These are phyloP conservation scores for Nephrotoma flavescens DNA, from an alignment of 2,888 invertebrate genomes.

Conservation along the genomic window DNA sequence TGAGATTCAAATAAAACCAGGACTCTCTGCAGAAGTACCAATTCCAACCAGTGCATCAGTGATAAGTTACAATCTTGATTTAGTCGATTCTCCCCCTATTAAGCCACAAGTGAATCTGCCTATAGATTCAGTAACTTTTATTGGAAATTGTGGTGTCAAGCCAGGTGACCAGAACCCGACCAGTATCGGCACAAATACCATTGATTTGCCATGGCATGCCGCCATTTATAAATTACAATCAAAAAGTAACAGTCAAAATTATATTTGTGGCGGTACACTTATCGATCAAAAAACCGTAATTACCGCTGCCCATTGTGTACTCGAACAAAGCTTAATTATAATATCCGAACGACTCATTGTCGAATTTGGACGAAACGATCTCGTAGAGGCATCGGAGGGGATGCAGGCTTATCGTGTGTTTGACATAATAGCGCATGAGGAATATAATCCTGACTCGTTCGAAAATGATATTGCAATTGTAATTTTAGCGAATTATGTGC, in stretches of 20 bases:
- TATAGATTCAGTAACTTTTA: no score
- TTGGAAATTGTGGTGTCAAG: neutral
- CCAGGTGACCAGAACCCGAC: neutral
- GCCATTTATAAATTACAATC: constrained; percentile 17
- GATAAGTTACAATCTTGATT: neutral
- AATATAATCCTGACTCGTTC: constrained; percentile 7
- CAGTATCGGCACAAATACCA: neutral
- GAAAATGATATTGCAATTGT: constrained; percentile 26
- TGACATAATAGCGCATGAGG: constrained; percentile 7
- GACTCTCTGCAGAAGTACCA: no score
- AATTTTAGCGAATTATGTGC: constrained; percentile 22
- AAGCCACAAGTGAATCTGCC: no score
- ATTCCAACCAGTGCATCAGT: no score
- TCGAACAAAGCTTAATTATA: constrained; percentile 17
- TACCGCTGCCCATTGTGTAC: constrained; percentile 24
- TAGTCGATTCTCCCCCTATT: neutral
- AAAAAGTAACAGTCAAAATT: neutral
- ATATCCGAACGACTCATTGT: constrained; percentile 22
- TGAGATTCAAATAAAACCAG: no score
- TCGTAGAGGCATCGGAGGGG: constrained; percentile 22
- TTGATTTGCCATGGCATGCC: constrained; percentile 34
- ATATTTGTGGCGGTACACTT: constrained; percentile 30
- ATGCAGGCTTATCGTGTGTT: constrained; percentile 20
- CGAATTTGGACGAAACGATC: constrained; percentile 27
- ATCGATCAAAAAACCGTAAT: constrained; percentile 23